A percentile compares a stretch with the other conserved stretches of the same genome.
phyloP scores from a whole-genome alignment of 2,113 vertebrate species.

The Trichechus manatus region DNA sequence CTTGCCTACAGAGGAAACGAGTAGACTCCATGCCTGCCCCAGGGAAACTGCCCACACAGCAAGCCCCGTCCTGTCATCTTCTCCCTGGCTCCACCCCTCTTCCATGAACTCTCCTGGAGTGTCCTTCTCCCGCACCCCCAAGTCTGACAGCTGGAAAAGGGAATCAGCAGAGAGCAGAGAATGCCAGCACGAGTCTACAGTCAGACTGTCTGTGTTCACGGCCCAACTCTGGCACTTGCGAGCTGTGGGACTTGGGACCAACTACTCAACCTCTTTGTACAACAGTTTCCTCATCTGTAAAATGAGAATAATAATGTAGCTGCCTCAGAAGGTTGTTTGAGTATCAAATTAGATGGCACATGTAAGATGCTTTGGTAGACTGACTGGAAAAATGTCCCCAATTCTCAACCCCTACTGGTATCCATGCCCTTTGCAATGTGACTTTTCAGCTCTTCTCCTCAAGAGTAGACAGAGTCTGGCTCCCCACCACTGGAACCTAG shows the following conservation, averaged over 20 bases:
- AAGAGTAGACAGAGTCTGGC: constrained; percentile 6
- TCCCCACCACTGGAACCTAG: not conserved
- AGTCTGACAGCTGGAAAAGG: not conserved
- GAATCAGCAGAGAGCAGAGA: not conserved
- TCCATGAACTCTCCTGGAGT: not conserved
- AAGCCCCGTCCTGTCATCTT: not conserved
- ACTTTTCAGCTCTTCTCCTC: constrained; percentile 35
- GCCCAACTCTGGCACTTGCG: not conserved
- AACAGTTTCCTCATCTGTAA: constrained; percentile 25
- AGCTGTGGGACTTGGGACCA: not conserved
- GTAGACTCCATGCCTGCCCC: not conserved
- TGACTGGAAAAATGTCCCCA: not conserved
- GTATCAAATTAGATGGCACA: constrained; percentile 20
- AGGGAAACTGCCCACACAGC: not conserved
- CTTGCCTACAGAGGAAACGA: not conserved
- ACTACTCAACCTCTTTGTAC: not conserved
- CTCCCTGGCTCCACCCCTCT: not conserved
- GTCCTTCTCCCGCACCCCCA: not conserved
- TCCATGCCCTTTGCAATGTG: not conserved
- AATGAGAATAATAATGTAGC: not conserved
- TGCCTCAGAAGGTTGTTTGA: not conserved
- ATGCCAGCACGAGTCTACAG: not conserved
- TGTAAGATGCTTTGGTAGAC: not conserved
- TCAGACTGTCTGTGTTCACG: not conserved
- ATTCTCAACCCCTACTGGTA: not conserved